Base-by-base conservation (phyloP, 2,888 invertebrate species). In the Drosophila gaucha region DNA sequence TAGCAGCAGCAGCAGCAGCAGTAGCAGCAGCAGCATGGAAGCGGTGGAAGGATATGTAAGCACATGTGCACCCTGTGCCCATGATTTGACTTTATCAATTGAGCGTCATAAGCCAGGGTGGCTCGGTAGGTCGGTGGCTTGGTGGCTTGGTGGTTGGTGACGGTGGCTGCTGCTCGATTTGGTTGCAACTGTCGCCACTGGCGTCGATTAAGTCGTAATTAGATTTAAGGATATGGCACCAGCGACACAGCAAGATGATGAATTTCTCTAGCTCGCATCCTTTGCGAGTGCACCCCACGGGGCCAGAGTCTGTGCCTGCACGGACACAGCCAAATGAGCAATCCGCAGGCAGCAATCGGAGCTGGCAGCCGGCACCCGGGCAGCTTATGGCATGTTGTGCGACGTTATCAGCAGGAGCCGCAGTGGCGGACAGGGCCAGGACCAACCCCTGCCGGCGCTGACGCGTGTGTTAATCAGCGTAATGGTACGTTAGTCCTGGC, bases 141-240 rank as follows among this genome's bases (percentile, higher is more conserved):
- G 71, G 60, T 14, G 63, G 71, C 65, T 80, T 46, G 74, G 63
- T 69, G 82, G 78, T 67, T 60, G 83, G 31, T 44, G 36, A 18
- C 26, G 26, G 18, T 20, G 50, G 35, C 28, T 36, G 35, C 24
- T 36, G 26, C 57, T 74, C 86, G 70, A 54, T 86, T 71, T 68
- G 68, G 77, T 70, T 78, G 79, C 71, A 87, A 85, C 88, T 89
- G 89, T 90, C 89, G 89, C 90, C 86, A 89, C 78, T 90, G 89
- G 89, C 89, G 89, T 89, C 91, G 91, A 91, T 91, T 91, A 91
- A 91, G 91, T 91, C 91, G 91, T 91, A 91, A 91, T 91, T 91
- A 91, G 91, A 91, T 91, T 91, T 89, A 89, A 91, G 90, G 90
- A 91, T 91, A 91, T 88, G 89, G 83, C 90, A 90, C 91, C 91